Evolutionary conservation across 2,888 invertebrate genomes (phyloP), one percentile per base, ranked within the genome.

Genomic region (Gandaritis pyraliata): DNA sequence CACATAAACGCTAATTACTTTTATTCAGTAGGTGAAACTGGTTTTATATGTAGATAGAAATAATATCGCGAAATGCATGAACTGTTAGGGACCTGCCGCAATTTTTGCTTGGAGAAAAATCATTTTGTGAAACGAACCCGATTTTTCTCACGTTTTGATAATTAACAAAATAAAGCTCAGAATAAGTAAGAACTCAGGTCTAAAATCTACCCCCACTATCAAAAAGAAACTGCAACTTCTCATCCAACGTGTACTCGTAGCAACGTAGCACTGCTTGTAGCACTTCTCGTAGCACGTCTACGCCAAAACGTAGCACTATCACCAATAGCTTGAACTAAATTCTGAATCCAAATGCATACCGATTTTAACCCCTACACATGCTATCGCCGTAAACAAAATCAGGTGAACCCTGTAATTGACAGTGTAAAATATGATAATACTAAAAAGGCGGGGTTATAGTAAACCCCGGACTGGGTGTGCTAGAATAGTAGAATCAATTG

Each of bases 351-450:
- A 51, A 58, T 55, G 23, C 29, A 33, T 50, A 49, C 45, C 49
- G 51, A 41, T 18, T 39, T 53, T 50, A 43, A 41, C 72, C n/a
- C n/a, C n/a, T n/a, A n/a, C n/a, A n/a, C n/a, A n/a, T n/a, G n/a
- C n/a, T n/a, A n/a, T n/a, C n/a, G n/a, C 72, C 70, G 57, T 70
- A 68, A 67, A 70, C 60, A 62, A 57, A 60, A 61, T 47, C 59
- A 68, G 58, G 61, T 65, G 58, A 55, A 58, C 46, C n/a, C 67
- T 83, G 82, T 82, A 82, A 86, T 85, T 85, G 87, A 82, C 83
- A 81, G 68, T 64, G 72, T 82, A 80, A 87, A 87, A 82, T 85
- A 87, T 85, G 82, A 79, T 85, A 85, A 87, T 85, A 87, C 85
- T 80, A 83, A 74, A 78, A 78, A 80, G 76, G 64, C 61, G 62